phyloP scores from a whole-genome alignment of 2,797 vertebrate genomes.

The Tadarida brasiliensis region DNA sequence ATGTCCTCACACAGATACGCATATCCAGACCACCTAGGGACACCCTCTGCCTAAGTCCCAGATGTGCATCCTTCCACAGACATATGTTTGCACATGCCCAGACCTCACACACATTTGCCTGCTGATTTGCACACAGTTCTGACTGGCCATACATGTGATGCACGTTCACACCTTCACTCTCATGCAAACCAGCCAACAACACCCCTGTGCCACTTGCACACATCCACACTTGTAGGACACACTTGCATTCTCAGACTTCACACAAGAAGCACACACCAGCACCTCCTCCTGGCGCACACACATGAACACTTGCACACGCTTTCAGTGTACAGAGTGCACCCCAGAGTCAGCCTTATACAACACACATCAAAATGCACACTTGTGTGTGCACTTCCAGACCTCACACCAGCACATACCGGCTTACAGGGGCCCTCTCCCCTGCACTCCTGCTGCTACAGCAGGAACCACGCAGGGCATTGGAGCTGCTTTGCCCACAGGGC shows the following conservation, averaged over 20 bases:
- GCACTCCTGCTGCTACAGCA: background rate
- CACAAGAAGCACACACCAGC: background rate
- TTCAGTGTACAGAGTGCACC: background rate
- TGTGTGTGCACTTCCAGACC: background rate
- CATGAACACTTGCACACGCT: background rate
- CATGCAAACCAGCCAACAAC: background rate
- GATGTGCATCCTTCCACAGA: background rate
- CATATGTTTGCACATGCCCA: background rate
- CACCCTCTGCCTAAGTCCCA: background rate
- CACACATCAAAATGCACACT: background rate
- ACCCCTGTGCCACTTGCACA: background rate
- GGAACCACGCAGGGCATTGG: background rate
- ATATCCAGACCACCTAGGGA: background rate
- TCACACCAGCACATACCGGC: background rate
- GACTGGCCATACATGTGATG: background rate
- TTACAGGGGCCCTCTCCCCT: background rate
- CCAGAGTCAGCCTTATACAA: constrained; percentile 27
- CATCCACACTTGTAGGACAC: background rate
- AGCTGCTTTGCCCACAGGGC: background rate
- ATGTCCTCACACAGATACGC: constrained; percentile 25
- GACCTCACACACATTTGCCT: accelerated
- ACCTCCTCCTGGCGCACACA: background rate
- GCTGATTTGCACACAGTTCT: background rate
- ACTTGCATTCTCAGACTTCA: background rate
- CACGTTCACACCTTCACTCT: background rate